A percentile compares a stretch with the other conserved stretches of the same genome.
Evolutionary conservation across 2,113 vertebrate genomes (phyloP).

Genomic region (Sebastes fasciatus): DNA sequence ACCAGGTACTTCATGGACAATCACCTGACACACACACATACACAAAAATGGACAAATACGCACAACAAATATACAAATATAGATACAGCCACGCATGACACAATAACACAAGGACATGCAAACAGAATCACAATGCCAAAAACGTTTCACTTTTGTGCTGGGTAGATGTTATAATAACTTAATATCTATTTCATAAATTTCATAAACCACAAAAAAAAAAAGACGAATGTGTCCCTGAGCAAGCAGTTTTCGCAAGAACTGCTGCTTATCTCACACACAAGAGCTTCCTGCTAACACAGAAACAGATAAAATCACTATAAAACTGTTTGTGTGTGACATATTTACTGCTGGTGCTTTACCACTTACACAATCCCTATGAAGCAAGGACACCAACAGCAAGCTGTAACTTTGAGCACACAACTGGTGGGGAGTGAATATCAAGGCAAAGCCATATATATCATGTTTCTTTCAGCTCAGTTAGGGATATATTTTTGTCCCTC

Average conservation of each 20-base stretch:
- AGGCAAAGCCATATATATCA: not conserved
- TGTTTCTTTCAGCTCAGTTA: not conserved
- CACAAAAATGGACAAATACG: slow-evolving; percentile 70
- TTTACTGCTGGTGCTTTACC: not conserved
- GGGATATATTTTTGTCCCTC: not conserved
- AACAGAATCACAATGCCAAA: slow-evolving; percentile 58
- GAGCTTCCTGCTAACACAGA: slow-evolving; percentile 59
- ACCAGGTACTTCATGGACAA: slow-evolving; percentile 95
- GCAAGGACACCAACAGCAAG: slow-evolving; percentile 35
- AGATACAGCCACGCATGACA: slow-evolving; percentile 60
- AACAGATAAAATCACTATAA: slow-evolving; percentile 47
- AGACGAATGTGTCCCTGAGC: slow-evolving; percentile 20
- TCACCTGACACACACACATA: slow-evolving; percentile 88
- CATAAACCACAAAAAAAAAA: not conserved
- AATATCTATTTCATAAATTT: not conserved
- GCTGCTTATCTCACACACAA: slow-evolving; percentile 50
- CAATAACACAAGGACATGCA: slow-evolving; percentile 64
- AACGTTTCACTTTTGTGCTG: slow-evolving; percentile 13
- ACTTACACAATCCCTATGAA: not conserved
- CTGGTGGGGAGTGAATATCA: slow-evolving; percentile 8
- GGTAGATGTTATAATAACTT: not conserved
- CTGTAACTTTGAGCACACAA: slow-evolving; percentile 24
- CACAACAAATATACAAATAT: slow-evolving; percentile 69
- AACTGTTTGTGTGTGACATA: slow-evolving; percentile 30
- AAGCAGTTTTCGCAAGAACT: slow-evolving; percentile 31